Base-by-base conservation (phyloP, 2,888 invertebrate genomes). In the Yponomeuta evonymella region DNA sequence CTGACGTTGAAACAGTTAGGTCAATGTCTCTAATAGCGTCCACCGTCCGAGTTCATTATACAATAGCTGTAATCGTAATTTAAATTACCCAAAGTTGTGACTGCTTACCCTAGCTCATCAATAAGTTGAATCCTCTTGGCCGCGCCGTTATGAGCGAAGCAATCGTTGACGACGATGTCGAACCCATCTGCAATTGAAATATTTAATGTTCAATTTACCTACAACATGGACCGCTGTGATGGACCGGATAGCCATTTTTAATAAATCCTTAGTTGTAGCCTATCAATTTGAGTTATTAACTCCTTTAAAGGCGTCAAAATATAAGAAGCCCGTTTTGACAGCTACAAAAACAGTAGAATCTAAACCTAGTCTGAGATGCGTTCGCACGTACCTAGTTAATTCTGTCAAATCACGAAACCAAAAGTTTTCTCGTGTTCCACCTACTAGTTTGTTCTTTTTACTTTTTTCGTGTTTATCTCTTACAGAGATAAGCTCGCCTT, bases 101-200 rank as follows among this genome's bases (percentile, higher is more conserved):
- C 51, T 12, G 51, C 93, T 88, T 90, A 96, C 96, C 98, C 98
- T 83, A 95, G 96, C 88, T 97, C 97, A 84, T 98, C 98, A 75
- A 98, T 98, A 65, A 98, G 93, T 82, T 97, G 97, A 78, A 98
- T 97, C 79, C 96, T 95, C 84, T 98, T 98, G 71, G 96, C 96
- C 11, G 97, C 98, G 67, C 98, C 98, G 87, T 98, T 98, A 85
- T 98, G 98, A 0, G 98, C 98, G 83, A 95, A 97, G 83, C 98
- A 98, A 85, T 98, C 98, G 83, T 97, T 98, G 36, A 98, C 98
- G 51, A 98, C 97, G 77, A 98, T 97, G 84, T 98, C 98, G 82
- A 98, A 98, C 70, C 98, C 98, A 87, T 98, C 97, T 98, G 90
- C 73, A 93, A 88, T 74, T 58, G 66, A 73, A 74, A 73, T 23